Evolutionary conservation across 2,113 vertebrate genomes (phyloP).

Genomic region (Trogon melanurus): DNA sequence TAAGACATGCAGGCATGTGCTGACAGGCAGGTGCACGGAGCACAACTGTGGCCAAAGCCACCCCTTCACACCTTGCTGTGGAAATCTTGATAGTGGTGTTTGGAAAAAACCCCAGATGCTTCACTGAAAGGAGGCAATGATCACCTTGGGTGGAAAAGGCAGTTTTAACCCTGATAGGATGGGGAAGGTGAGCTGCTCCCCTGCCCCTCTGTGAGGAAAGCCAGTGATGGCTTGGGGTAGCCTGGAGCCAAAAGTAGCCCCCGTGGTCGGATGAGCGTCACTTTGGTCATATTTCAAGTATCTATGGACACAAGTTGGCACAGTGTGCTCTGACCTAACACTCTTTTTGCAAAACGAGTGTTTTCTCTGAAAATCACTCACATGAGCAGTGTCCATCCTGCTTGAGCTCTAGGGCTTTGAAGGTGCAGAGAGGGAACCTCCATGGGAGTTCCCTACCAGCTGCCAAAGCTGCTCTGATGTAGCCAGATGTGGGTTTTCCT

Average conservation of each 20-base stretch:
- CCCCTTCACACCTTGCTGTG: rapidly evolving
- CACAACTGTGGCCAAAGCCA: not conserved
- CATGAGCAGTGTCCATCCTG: not conserved
- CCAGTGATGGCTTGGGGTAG: not conserved
- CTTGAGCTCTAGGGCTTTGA: not conserved
- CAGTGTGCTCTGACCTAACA: not conserved
- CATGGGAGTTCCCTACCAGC: rapidly evolving
- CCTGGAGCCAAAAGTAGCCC: not conserved
- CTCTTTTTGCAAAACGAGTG: not conserved
- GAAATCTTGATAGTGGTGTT: not conserved
- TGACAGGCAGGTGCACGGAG: not conserved
- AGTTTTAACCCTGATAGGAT: not conserved
- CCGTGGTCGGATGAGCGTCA: rapidly evolving
- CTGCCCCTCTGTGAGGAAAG: rapidly evolving
- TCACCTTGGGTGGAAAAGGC: not conserved
- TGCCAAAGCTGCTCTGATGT: not conserved
- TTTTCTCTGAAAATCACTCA: not conserved
- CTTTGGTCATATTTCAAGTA: not conserved
- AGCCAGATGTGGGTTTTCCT: not conserved
- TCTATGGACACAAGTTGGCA: not conserved
- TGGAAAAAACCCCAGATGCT: not conserved
- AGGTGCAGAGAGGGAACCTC: not conserved
- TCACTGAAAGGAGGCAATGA: not conserved
- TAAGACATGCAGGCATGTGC: rapidly evolving
- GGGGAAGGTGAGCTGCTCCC: not conserved